Percentiles rank a stretch among this genome's conserved stretches.
These are phyloP conservation scores for Parapsyche elsis DNA, from an alignment of 1,140 invertebrate genomes.

Conservation along the genomic window DNA sequence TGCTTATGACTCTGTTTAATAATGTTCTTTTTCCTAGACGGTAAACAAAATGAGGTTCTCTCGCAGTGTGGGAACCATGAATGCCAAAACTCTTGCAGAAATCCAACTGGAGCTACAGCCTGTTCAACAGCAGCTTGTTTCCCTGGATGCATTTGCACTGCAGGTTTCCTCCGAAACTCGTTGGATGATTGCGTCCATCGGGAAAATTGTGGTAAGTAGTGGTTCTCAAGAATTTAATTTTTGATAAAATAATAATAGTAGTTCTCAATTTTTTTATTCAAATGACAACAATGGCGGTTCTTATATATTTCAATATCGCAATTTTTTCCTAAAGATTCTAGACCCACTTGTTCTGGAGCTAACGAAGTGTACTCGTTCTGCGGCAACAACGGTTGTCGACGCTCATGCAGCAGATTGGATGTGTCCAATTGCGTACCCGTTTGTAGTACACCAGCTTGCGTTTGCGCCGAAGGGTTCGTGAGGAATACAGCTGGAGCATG, in stretches of 20 bases:
- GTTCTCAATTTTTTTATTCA: too few species aligned
- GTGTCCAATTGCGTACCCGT: neutral
- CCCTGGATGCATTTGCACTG: conserved; percentile 19
- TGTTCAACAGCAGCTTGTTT: neutral
- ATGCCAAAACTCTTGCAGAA: conserved; percentile 2
- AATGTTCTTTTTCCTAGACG: neutral
- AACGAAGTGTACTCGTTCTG: neutral
- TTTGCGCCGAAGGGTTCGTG: neutral
- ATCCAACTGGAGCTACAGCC: neutral
- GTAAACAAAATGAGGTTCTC: neutral
- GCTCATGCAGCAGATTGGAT: neutral
- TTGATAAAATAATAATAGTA: too few species aligned
- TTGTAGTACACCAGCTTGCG: neutral
- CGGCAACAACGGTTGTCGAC: neutral
- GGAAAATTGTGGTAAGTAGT: neutral
- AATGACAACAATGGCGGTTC: too few species aligned
- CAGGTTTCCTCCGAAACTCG: neutral
- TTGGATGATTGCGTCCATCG: conserved; percentile 1
- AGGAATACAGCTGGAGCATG: neutral
- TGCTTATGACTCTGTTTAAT: neutral
- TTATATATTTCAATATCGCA: too few species aligned
- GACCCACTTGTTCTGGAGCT: neutral
- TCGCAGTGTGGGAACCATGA: neutral
- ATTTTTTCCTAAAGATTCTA: too few species aligned
- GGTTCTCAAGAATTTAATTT: too few species aligned